Percentiles rank a stretch among this genome's conserved stretches.
phyloP scores from a whole-genome alignment of 1,140 invertebrate species.

The Aricia agestis region DNA sequence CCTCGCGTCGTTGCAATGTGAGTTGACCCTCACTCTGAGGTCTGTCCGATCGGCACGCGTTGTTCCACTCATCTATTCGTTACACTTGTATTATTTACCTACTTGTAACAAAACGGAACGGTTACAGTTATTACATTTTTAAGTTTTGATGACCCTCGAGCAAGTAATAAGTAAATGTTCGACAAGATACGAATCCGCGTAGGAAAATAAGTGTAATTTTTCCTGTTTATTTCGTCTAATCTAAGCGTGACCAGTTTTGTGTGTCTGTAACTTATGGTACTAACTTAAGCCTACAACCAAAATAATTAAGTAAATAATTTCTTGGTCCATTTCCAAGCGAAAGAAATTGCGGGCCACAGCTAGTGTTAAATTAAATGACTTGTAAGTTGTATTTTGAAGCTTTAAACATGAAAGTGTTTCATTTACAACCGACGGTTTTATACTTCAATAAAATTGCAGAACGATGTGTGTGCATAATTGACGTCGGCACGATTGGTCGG shows the following conservation, averaged over 20 bases:
- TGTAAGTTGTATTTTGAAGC: too few relatives aligned
- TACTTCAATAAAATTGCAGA: neutral
- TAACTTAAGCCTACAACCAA: too few relatives aligned
- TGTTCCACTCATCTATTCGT: neutral
- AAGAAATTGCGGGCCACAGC: neutral
- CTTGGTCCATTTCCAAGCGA: neutral
- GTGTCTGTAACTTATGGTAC: too few relatives aligned
- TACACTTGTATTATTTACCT: neutral
- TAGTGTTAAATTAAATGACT: neutral
- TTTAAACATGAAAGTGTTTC: too few relatives aligned
- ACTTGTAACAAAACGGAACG: neutral
- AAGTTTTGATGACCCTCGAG: neutral
- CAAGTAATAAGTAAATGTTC: too few relatives aligned
- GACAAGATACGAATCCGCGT: too few relatives aligned
- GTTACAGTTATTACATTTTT: neutral
- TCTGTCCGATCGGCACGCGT: neutral
- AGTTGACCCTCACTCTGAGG: neutral
- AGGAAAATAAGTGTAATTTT: too few relatives aligned
- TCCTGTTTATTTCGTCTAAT: too few relatives aligned
- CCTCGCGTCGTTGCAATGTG: too few relatives aligned
- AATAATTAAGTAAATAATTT: too few relatives aligned
- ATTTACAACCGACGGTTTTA: too few relatives aligned
- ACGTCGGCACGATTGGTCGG: neutral
- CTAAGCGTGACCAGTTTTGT: too few relatives aligned
- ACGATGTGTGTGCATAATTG: slow-evolving; percentile 8